Evolutionary conservation across 2,888 invertebrate genomes (phyloP), one percentile per base, ranked within the genome.

Genomic region (Eremobia ochroleuca): DNA sequence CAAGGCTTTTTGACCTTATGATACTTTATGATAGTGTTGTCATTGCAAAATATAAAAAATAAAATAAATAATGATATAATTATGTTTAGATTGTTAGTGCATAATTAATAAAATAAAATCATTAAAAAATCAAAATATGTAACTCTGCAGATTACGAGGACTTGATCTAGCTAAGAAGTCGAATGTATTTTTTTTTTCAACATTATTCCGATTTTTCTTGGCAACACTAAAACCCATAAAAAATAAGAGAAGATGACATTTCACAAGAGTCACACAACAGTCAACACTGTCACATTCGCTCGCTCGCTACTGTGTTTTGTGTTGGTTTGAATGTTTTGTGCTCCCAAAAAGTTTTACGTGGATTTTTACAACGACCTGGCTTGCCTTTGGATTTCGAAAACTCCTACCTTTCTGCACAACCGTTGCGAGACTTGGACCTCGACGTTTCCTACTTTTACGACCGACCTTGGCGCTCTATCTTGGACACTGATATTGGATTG

Each of bases 291-390:
- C n/a, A n/a, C 55, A 55, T 55, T 55, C 13, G 55, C 55, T 55
- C 25, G 25, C n/a, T 40, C 40, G 40, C 13, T 11, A 40, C 40
- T 40, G 11, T 34, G 34, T 40, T 40, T 40, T 13, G 40, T 40
- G 40, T 3, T 13, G 13, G 40, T 40, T n/a, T 55, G 55, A 40
- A 55, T 55, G 55, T 55, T 55, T 55, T 55, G n/a, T n/a, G 55
- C 55, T n/a, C 55, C n/a, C 13, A 55, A 55, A n/a, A n/a, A 55
- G 52, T 52, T 52, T 25, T 55, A 55, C 55, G n/a, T 55, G 55
- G n/a, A n/a, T 55, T 55, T 55, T 55, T 55, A 55, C 55, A 55
- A 55, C n/a, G 55, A 55, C n/a, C 55, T 55, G 55, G n/a, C 55
- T 55, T 55, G 55, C 55, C 13, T n/a, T 55, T 55, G n/a, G 55